A percentile compares a stretch with the other conserved stretches of the same genome.
These are phyloP conservation scores for Megathymus violae DNA, from an alignment of 1,140 invertebrate species.

Conservation along the genomic window DNA sequence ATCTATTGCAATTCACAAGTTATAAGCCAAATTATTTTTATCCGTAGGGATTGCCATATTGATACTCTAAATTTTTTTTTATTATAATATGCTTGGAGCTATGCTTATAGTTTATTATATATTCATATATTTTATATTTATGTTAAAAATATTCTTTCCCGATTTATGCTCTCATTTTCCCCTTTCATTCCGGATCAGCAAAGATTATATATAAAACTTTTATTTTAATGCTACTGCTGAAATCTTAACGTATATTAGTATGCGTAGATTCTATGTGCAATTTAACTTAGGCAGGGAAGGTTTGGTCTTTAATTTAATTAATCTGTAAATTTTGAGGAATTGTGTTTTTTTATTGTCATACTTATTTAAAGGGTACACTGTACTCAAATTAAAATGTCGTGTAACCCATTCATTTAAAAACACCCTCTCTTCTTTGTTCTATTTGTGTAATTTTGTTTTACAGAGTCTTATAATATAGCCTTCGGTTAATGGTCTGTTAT, in stretches of 20 bases:
- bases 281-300: too few relatives aligned
- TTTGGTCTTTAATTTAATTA: too few relatives aligned
- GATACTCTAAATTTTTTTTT: too few relatives aligned
- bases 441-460: neutral
- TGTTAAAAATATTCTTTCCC: neutral
- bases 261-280: too few relatives aligned
- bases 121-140: neutral
- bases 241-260: neutral
- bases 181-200: neutral
- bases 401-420: neutral
- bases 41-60: too few relatives aligned
- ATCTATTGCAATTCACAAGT: too few relatives aligned
- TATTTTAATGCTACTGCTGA: neutral
- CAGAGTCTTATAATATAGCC: neutral
- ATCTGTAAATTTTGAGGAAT: too few relatives aligned
- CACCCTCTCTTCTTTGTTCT: neutral
- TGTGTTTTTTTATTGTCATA: too few relatives aligned
- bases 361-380: too few relatives aligned
- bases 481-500: neutral
- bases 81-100: too few relatives aligned
- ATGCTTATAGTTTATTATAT: neutral
- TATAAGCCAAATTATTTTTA: too few relatives aligned
- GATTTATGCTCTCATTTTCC: neutral
- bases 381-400: too few relatives aligned
- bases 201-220: neutral